These are phyloP conservation scores for Marcusenius ussheri DNA, from an alignment of 2,113 vertebrate genomes.

Conservation along the genomic window DNA sequence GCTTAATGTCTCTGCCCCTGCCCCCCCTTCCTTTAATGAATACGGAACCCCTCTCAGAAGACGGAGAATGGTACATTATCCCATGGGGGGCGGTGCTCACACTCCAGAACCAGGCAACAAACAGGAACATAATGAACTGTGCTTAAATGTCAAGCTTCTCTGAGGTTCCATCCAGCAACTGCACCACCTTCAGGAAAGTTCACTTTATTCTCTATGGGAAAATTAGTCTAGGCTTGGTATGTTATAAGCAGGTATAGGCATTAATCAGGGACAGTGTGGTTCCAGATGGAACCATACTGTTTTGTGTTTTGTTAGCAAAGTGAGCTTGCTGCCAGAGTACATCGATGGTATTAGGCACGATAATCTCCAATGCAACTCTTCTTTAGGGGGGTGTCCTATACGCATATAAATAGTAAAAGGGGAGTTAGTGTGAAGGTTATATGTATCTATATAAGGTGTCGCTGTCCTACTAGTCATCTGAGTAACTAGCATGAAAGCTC, in stretches of 20 bases:
- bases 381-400: background rate
- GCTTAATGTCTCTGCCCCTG: background rate
- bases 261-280: background rate
- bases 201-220: background rate
- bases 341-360: background rate
- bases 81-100: background rate
- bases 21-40: background rate
- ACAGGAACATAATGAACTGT: background rate
- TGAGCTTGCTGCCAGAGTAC: background rate
- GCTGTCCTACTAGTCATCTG: background rate
- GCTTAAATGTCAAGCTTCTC: constrained; percentile 2
- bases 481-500: background rate
- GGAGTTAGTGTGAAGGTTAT: background rate
- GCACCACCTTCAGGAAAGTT: background rate
- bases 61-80: background rate
- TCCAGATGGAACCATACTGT: background rate
- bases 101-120: background rate
- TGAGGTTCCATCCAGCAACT: background rate
- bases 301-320: background rate
- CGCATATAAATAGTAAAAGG: background rate
- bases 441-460: background rate
- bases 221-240: background rate
- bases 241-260: background rate
- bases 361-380: background rate
- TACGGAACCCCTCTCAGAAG: background rate